phyloP scores from a whole-genome alignment of 2,113 vertebrate species.

The Gobio gobio region DNA sequence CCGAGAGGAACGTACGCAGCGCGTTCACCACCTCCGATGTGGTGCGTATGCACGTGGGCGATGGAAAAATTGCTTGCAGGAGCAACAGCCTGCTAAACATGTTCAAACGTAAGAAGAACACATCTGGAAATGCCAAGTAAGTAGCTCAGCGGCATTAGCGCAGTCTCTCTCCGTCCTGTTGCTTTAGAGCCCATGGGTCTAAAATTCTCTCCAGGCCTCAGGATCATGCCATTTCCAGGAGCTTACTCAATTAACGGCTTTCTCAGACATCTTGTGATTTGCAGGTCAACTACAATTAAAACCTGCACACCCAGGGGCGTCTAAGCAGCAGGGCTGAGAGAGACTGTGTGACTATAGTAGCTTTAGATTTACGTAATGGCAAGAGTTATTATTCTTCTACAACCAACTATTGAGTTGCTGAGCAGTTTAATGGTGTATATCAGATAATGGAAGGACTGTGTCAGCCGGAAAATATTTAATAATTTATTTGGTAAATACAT shows the following conservation, averaged over 20 bases:
- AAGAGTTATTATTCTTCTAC: conserved; percentile 26
- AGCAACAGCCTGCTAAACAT: conserved; percentile 95
- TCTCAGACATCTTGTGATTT: conserved; percentile 62
- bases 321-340: conserved; percentile 53
- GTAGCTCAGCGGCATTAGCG: conserved; percentile 60
- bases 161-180: conserved; percentile 64
- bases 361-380: conserved; percentile 27
- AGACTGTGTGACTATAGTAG: conserved; percentile 36
- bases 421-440: not conserved
- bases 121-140: conserved; percentile 89
- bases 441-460: not conserved
- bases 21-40: conserved; percentile 98
- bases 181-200: conserved; percentile 64
- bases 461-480: not conserved
- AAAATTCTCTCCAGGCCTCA: conserved; percentile 63
- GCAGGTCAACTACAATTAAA: conserved; percentile 66
- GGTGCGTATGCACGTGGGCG: conserved; percentile 97
- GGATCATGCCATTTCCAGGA: conserved; percentile 68
- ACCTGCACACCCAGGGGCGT: conserved; percentile 67
- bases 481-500: not conserved
- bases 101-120: conserved; percentile 96
- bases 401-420: not conserved
- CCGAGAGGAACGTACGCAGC: conserved; percentile 95
- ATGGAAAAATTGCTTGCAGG: conserved; percentile 91
- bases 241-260: conserved; percentile 68